phyloP scores from a whole-genome alignment of 2,113 vertebrate genomes.

The Talpa occidentalis region DNA sequence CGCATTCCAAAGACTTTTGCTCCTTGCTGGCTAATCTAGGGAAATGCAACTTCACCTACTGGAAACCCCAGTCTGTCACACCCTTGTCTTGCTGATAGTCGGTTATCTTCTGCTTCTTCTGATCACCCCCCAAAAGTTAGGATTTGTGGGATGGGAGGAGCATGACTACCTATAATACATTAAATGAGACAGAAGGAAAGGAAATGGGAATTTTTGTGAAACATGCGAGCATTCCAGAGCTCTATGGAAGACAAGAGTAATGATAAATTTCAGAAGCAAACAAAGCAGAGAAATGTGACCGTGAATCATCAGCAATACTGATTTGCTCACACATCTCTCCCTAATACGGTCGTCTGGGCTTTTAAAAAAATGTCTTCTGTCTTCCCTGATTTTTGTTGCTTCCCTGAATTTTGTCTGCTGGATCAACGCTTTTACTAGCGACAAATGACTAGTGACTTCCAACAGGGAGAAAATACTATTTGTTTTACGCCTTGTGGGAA shows the following conservation, averaged over 20 bases:
- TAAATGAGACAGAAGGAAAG: slow-evolving; percentile 25
- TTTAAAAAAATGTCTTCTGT: slow-evolving; percentile 66
- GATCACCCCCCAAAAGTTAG: slow-evolving; percentile 38
- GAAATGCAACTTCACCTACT: slow-evolving; percentile 61
- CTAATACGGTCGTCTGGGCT: slow-evolving; percentile 56
- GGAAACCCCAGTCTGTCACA: slow-evolving; percentile 55
- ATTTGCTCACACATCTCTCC: slow-evolving; percentile 72
- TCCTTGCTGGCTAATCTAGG: slow-evolving; percentile 50
- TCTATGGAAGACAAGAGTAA: slow-evolving; percentile 38
- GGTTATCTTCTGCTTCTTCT: slow-evolving; percentile 65
- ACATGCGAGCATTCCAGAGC: slow-evolving; percentile 13
- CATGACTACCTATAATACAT: slow-evolving; percentile 56
- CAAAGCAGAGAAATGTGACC: slow-evolving; percentile 82
- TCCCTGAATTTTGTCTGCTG: not conserved
- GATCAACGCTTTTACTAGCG: slow-evolving; percentile 53
- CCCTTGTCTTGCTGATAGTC: slow-evolving; percentile 64
- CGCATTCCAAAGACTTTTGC: slow-evolving; percentile 85
- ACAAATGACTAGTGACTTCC: slow-evolving; percentile 78
- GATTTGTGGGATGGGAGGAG: slow-evolving; percentile 41
- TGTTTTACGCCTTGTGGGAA: slow-evolving; percentile 51
- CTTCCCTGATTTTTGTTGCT: not conserved
- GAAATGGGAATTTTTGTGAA: slow-evolving; percentile 30
- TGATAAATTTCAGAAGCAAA: slow-evolving; percentile 74
- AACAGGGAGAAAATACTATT: slow-evolving; percentile 58
- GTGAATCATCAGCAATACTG: slow-evolving; percentile 81